Evolutionary conservation across 2,888 invertebrate genomes (phyloP), one percentile per base, ranked within the genome.

Genomic region (Cephus rjabovi): DNA sequence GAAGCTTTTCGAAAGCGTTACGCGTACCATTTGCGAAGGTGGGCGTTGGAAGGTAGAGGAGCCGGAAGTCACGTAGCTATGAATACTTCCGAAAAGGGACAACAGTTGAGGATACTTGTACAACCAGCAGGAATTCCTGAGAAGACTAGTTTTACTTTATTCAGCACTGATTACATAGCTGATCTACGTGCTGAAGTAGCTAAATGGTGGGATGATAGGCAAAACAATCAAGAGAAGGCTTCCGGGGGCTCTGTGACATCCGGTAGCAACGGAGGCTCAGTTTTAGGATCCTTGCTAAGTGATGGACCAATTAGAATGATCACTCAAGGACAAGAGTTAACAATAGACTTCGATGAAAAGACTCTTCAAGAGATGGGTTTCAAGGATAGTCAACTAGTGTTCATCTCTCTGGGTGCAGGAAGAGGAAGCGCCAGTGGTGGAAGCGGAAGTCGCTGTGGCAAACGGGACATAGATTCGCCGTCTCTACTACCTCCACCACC

Each of bases 101-200:
- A 95, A 74, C 94, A 95, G 4, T 93, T 98, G 80, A 93, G 97
- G 69, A 94, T 98, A 71, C 94, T 96, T 31, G 94, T 98, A 76
- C 98, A 98, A 91, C 97, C 97, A 35, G 98, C 97, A 3, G 97
- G 97, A 31, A 95, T 97, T 69, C 95, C 97, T 0, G 97, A 98
- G 81, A 95, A 98, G 89, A 97, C 96, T 33, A 93, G 95, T 33
- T 93, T 98, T 23, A 95, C 96, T 84, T 93, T 98, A 92, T 94
- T 96, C 83, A 96, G 95, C 71, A 95, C 96, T n/a, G 98, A 98
- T 92, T 95, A 97, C 82, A 96, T 98, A 35, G 98, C 98, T 4
- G 98, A 98, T 91, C 92, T 98, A 76, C 93, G 98, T 81, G 98
- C 98, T 0, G 98, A 98, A 93, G 97, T 98, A 77, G 97, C 97